Percentiles rank a stretch among this genome's conserved stretches.
Evolutionary conservation across 2,888 invertebrate genomes (phyloP).

Genomic region (Aspidiotus rigidus): DNA sequence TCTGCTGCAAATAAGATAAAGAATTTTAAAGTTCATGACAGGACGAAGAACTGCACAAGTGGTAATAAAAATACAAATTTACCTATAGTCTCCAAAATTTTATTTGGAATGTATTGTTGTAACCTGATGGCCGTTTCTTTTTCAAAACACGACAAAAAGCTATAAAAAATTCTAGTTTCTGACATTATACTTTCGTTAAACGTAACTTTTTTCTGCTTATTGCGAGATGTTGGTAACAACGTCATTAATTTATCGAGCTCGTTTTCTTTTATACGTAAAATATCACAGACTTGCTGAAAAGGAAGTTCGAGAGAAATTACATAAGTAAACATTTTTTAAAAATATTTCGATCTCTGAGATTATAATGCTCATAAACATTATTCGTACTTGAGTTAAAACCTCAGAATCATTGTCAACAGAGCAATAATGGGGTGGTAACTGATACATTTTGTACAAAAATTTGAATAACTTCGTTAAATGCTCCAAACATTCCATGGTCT

Average conservation of each 20-base stretch:
- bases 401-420: conserved; percentile 37
- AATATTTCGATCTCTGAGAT: background rate
- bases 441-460: conserved; percentile 37
- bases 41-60: background rate
- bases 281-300: conserved; percentile 36
- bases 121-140: conserved; percentile 14
- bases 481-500: conserved; percentile 19
- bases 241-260: conserved; percentile 37
- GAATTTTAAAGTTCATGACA: too few relatives aligned
- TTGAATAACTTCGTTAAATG: conserved; percentile 28
- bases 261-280: conserved; percentile 37
- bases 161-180: conserved; percentile 14
- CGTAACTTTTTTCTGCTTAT: conserved; percentile 34
- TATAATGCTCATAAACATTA: background rate
- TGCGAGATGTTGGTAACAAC: conserved; percentile 34
- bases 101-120: conserved; percentile 12
- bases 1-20: conserved; percentile 41
- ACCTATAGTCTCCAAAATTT: conserved; percentile 21
- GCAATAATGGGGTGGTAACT: conserved; percentile 39
- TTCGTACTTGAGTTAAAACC: conserved; percentile 22
- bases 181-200: conserved; percentile 27
- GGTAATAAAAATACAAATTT: background rate
- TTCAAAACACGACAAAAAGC: conserved; percentile 20
- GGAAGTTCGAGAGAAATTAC: background rate
- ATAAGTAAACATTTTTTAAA: background rate